phyloP scores from a whole-genome alignment of 2,797 vertebrate genomes.

The Coregonus sp. region DNA sequence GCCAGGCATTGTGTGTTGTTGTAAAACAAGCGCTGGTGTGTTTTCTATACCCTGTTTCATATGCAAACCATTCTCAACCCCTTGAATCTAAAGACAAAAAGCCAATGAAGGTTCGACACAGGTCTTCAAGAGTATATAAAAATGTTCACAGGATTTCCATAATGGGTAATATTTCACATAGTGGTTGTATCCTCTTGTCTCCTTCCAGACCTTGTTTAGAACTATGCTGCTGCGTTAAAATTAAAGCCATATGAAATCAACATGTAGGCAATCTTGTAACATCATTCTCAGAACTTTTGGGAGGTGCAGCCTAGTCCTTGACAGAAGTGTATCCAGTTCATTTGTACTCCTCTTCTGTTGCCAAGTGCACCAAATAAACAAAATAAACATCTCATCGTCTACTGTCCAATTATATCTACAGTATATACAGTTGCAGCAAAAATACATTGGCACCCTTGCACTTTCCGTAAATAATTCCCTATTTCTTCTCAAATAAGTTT shows the following conservation, averaged over 20 bases:
- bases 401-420: too few species aligned
- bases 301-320: too few species aligned
- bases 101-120: conserved; percentile 22
- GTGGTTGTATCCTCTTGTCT: conserved; percentile 66
- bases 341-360: too few species aligned
- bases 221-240: conserved; percentile 20
- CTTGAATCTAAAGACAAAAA: conserved; percentile 40
- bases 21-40: background rate
- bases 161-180: conserved; percentile 41
- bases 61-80: conserved; percentile 20
- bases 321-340: too few species aligned
- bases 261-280: background rate
- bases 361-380: too few species aligned
- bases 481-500: too few species aligned
- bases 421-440: too few species aligned
- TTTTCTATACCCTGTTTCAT: background rate
- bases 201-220: conserved; percentile 20
- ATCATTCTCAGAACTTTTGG: background rate
- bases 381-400: too few species aligned
- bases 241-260: conserved; percentile 26
- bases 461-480: too few species aligned
- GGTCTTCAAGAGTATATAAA: conserved; percentile 32
- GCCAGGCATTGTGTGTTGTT: conserved; percentile 36
- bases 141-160: conserved; percentile 46
- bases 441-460: too few species aligned